Percentiles rank a stretch among this genome's conserved stretches.
phyloP scores from a whole-genome alignment of 1,140 invertebrate genomes.

The Acromyrmex echinatior region DNA sequence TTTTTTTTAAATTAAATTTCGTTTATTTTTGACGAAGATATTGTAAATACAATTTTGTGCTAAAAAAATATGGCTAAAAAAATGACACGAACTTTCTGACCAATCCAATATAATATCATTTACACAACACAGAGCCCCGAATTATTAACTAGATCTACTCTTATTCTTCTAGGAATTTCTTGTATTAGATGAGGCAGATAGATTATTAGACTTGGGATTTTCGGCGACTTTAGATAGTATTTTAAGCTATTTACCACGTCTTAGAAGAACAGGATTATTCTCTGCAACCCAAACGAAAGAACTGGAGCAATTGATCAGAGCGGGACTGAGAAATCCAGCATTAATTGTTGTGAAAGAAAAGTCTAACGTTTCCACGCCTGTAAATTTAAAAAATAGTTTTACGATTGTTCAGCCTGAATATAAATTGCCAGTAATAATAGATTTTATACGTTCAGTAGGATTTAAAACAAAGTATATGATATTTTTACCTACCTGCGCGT shows the following conservation, averaged over 20 bases:
- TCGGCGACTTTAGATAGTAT: conserved; percentile 95
- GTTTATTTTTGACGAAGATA: too few species aligned
- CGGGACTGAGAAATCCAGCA: conserved; percentile 98
- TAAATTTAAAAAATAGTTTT: conserved; percentile 94
- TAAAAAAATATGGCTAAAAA: too few species aligned
- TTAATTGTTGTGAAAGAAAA: conserved; percentile 96
- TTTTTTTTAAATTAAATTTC: too few species aligned
- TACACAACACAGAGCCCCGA: not conserved
- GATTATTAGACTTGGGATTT: conserved; percentile 97
- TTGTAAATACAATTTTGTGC: too few species aligned
- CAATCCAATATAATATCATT: not conserved
- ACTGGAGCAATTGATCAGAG: conserved; percentile 95
- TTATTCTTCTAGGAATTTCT: conserved; percentile 92
- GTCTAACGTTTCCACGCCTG: conserved; percentile 92
- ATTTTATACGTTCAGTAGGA: conserved; percentile 90
- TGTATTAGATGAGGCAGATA: conserved; percentile 98
- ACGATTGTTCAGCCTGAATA: conserved; percentile 92
- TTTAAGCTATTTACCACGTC: conserved; percentile 95
- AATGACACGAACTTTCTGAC: too few species aligned
- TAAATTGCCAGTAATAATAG: conserved; percentile 92
- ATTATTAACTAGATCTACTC: not conserved
- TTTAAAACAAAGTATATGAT: conserved; percentile 93
- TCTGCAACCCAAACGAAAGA: conserved; percentile 99
- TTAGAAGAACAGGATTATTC: conserved; percentile 98
- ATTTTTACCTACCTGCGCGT: conserved; percentile 98